phyloP scores from a whole-genome alignment of 2,888 invertebrate species.

The Drosophila pseudotakahashii region DNA sequence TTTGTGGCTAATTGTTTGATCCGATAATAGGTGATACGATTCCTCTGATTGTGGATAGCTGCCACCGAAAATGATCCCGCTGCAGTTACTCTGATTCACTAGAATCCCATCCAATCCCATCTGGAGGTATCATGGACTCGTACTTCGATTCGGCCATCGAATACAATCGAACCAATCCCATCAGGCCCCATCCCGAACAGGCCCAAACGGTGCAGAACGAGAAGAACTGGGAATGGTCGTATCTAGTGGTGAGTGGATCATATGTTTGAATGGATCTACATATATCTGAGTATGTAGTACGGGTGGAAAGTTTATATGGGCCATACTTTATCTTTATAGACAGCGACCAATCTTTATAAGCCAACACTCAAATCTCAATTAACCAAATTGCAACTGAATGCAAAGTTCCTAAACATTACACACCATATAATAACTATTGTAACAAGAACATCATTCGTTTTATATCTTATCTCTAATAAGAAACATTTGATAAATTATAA shows the following conservation, averaged over 20 bases:
- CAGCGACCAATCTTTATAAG: slow-evolving; percentile 3
- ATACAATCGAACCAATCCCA: slow-evolving; percentile 53
- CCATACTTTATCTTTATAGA: not conserved
- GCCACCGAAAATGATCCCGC: slow-evolving; percentile 28
- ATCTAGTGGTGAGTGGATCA: slow-evolving; percentile 77
- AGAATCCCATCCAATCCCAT: slow-evolving; percentile 3
- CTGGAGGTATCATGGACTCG: slow-evolving; percentile 58
- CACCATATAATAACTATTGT: not conserved
- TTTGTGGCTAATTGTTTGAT: slow-evolving; percentile 55
- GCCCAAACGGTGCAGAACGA: slow-evolving; percentile 73
- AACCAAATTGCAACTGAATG: slow-evolving; percentile 5
- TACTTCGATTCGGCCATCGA: slow-evolving; percentile 69
- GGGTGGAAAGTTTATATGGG: slow-evolving; percentile 1
- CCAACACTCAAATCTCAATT: slow-evolving; percentile 1
- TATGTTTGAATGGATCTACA: not conserved
- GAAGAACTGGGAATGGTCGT: slow-evolving; percentile 84
- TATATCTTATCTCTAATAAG: not conserved
- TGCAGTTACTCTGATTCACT: not conserved
- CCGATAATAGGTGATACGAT: slow-evolving; percentile 44
- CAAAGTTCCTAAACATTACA: not conserved
- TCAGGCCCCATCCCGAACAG: too few species aligned
- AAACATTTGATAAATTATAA: too few species aligned
- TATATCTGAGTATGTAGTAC: not conserved
- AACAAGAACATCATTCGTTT: too few species aligned
- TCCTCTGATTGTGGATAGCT: slow-evolving; percentile 38